These are phyloP conservation scores for Fabriciana adippe DNA, from an alignment of 2,888 invertebrate species.

Conservation along the genomic window DNA sequence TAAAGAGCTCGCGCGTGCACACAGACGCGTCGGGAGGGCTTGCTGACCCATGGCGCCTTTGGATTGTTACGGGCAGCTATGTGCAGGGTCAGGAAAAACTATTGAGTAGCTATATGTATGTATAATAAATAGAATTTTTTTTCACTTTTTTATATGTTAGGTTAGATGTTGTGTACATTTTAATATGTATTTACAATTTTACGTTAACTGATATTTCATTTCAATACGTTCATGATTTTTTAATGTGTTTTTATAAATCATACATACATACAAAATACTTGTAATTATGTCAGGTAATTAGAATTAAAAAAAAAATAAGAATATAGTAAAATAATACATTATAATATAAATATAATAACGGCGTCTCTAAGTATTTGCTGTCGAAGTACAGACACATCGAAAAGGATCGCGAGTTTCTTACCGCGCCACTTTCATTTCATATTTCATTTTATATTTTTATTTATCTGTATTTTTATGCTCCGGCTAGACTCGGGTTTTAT, in stretches of 20 bases:
- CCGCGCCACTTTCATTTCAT: slow-evolving; percentile 78
- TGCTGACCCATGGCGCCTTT: slow-evolving; percentile 80
- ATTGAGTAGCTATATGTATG: slow-evolving; percentile 45
- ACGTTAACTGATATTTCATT: no score
- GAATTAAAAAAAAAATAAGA: no score
- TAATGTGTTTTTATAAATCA: no score
- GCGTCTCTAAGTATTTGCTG: slow-evolving; percentile 47
- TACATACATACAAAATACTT: no score
- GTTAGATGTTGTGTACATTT: neutral
- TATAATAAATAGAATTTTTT: neutral
- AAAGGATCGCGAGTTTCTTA: slow-evolving; percentile 78
- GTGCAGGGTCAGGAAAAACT: slow-evolving; percentile 53
- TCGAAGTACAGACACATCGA: slow-evolving; percentile 69
- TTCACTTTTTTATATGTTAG: no score
- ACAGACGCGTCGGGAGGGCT: slow-evolving; percentile 50
- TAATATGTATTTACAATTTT: neutral
- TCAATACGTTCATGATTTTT: no score
- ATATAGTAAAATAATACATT: no score
- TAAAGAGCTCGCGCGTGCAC: slow-evolving; percentile 52
- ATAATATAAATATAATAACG: neutral
- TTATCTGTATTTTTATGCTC: slow-evolving; percentile 76
- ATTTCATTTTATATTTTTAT: slow-evolving; percentile 80
- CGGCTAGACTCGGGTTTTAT: slow-evolving; percentile 70
- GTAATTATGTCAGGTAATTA: no score
- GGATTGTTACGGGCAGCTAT: slow-evolving; percentile 80